Evolutionary conservation across 2,113 vertebrate genomes (phyloP).

Genomic region (Toxotes chatareus): DNA sequence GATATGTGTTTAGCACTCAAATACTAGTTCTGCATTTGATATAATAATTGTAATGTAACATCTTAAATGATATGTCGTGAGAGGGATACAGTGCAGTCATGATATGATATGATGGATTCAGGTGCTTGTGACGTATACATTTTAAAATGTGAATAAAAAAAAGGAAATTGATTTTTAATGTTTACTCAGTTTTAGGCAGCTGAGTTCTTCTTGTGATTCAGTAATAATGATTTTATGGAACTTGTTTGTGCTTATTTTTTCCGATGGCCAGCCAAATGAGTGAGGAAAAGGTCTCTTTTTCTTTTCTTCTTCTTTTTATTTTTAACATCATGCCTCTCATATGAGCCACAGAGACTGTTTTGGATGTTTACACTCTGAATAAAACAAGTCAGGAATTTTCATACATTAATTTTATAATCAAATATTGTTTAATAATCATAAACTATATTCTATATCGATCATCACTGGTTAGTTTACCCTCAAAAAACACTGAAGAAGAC

Average conservation of each 20-base stretch:
- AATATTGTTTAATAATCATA: slow-evolving; percentile 72
- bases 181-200: slow-evolving; percentile 75
- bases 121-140: slow-evolving; percentile 76
- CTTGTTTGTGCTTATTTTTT: slow-evolving; percentile 54
- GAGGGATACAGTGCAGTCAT: slow-evolving; percentile 74
- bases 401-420: slow-evolving; percentile 80
- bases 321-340: slow-evolving; percentile 60
- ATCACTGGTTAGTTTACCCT: slow-evolving; percentile 64
- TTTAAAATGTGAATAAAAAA: slow-evolving; percentile 66
- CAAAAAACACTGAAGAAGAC: slow-evolving; percentile 59
- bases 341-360: slow-evolving; percentile 77
- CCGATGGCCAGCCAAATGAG: slow-evolving; percentile 53
- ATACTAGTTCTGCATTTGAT: slow-evolving; percentile 81
- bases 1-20: slow-evolving; percentile 78
- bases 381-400: slow-evolving; percentile 83
- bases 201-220: slow-evolving; percentile 74
- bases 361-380: slow-evolving; percentile 83
- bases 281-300: slow-evolving; percentile 46
- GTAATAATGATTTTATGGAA: slow-evolving; percentile 62
- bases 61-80: slow-evolving; percentile 70
- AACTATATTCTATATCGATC: slow-evolving; percentile 64
- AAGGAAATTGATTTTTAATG: slow-evolving; percentile 65
- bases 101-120: slow-evolving; percentile 65
- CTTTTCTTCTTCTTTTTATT: neutral
- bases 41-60: slow-evolving; percentile 77